phyloP scores from a whole-genome alignment of 2,888 invertebrate species.

The Ptychoptera albimana region DNA sequence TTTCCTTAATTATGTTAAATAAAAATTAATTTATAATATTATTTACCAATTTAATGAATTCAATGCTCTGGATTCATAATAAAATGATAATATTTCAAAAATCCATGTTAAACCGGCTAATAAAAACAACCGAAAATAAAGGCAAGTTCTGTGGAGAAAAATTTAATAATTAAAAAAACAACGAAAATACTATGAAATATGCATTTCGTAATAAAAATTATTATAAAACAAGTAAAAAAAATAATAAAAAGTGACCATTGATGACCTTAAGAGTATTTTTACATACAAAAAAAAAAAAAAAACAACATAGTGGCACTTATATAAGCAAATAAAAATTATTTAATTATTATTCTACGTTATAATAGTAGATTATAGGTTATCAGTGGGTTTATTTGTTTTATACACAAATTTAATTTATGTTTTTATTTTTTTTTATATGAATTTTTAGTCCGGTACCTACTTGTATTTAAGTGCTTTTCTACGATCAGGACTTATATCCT shows the following conservation, averaged over 20 bases:
- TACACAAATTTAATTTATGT: conserved; percentile 5
- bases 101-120: conserved; percentile 59
- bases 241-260: no score
- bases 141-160: conserved; percentile 35
- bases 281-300: no score
- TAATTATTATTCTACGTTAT: no score
- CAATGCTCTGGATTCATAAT: conserved; percentile 8
- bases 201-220: no score
- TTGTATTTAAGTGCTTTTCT: conserved; percentile 39
- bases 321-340: no score
- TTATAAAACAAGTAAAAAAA: no score
- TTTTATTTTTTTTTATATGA: neutral
- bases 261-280: no score
- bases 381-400: no score
- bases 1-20: neutral
- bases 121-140: conserved; percentile 47
- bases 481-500: conserved; percentile 35
- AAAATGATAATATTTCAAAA: conserved; percentile 42
- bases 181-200: no score
- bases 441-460: no score
- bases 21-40: neutral
- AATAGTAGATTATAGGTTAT: no score
- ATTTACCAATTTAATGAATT: neutral
- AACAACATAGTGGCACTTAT: no score
- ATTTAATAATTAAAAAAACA: conserved; percentile 10